A percentile compares a stretch with the other conserved stretches of the same genome.
phyloP scores from a whole-genome alignment of 2,113 vertebrate species.

The Glaucidium brasilianum region DNA sequence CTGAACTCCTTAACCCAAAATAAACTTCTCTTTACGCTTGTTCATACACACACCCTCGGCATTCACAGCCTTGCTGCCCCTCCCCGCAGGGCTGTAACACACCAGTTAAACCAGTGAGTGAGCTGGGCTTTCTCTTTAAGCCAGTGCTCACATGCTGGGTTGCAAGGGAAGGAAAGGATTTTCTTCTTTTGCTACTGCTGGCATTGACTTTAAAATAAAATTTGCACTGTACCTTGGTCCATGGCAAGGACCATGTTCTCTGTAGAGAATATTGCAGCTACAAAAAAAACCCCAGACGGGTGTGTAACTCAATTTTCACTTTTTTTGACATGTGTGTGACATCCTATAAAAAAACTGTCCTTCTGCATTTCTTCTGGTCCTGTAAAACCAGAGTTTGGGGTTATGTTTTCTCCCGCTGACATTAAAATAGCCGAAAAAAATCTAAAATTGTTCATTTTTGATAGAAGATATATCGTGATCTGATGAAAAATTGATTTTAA shows the following conservation, averaged over 20 bases:
- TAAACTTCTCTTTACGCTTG: not conserved
- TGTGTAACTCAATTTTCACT: not conserved
- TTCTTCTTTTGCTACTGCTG: no score
- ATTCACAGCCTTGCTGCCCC: not conserved
- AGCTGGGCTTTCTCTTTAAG: not conserved
- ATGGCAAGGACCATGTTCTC: no score
- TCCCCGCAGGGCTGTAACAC: not conserved
- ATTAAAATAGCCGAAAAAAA: not conserved
- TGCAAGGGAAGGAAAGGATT: not conserved
- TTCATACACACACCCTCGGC: rapidly evolving
- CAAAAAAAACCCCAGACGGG: rapidly evolving
- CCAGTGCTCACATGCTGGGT: not conserved
- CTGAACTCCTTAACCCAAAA: no score
- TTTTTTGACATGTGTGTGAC: not conserved
- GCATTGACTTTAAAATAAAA: no score
- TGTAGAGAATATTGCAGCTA: not conserved
- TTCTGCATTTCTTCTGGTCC: not conserved
- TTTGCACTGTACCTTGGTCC: not conserved
- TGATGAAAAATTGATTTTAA: not conserved
- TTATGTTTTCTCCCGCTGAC: not conserved
- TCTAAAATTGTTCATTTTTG: not conserved
- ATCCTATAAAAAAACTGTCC: no score
- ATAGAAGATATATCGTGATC: not conserved
- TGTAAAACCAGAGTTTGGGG: not conserved
- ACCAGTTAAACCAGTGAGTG: rapidly evolving